These are phyloP conservation scores for Panagrolaimus sp. DNA, from an alignment of 1,140 invertebrate genomes.

Conservation along the genomic window DNA sequence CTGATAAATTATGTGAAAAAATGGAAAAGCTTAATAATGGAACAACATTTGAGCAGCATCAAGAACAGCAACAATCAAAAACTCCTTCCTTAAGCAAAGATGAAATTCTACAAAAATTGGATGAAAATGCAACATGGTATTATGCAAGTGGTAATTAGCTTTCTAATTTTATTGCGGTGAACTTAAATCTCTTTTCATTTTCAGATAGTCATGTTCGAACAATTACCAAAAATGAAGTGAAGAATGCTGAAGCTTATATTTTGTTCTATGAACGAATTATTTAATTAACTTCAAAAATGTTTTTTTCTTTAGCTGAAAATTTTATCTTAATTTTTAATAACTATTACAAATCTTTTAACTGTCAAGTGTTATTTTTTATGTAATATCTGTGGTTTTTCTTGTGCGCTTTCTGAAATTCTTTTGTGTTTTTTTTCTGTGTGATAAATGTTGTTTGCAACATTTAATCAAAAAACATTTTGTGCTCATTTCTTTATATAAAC, in stretches of 20 bases:
- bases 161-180: no score
- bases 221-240: constrained; percentile 73
- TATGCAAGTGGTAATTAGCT: constrained; percentile 86
- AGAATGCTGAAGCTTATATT: constrained; percentile 86
- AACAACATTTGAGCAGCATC: constrained; percentile 16
- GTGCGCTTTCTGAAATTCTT: constrained; percentile 14
- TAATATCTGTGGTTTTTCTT: background rate
- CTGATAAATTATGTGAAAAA: constrained; percentile 26
- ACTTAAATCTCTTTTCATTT: no score
- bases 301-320: background rate
- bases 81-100: background rate
- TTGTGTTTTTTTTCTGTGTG: background rate
- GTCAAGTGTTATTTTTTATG: background rate
- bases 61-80: constrained; percentile 43
- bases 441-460: background rate
- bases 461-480: no score
- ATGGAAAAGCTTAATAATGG: background rate
- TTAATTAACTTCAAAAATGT: constrained; percentile 21
- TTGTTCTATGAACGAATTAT: constrained; percentile 78
- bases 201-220: constrained; percentile 75
- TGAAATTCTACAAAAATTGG: constrained; percentile 15
- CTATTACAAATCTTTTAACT: background rate
- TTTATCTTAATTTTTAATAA: background rate
- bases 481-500: no score
- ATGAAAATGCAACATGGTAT: constrained; percentile 73